Conservation (phyloP, 2,113 vertebrate genomes). For the Leucosticte australis region DNA sequence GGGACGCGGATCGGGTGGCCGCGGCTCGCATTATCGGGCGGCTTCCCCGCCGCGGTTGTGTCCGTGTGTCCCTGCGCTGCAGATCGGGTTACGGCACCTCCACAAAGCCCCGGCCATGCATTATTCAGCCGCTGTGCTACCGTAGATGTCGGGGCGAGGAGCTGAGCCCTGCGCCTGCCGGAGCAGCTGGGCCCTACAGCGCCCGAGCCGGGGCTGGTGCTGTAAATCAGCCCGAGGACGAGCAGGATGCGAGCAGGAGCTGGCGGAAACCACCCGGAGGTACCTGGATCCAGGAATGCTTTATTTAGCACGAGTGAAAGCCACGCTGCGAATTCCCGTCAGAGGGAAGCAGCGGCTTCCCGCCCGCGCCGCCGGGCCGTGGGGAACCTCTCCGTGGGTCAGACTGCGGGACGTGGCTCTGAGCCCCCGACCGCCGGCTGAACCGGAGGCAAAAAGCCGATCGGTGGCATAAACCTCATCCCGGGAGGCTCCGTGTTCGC, state of each 20-base stretch:
- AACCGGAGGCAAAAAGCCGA: rapidly evolving
- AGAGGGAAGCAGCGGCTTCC: not conserved
- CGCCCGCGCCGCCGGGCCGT: rapidly evolving
- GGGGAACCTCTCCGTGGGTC: not conserved
- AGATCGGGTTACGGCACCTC: conserved; percentile 57
- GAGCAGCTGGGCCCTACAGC: not conserved
- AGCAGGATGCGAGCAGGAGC: not conserved
- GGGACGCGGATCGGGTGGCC: conserved; percentile 61
- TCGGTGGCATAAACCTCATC: not conserved
- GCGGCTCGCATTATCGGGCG: conserved; percentile 31
- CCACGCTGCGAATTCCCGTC: not conserved
- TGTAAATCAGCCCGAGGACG: not conserved
- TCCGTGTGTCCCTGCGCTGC: not conserved
- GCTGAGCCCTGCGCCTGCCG: not conserved
- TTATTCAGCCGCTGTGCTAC: conserved; percentile 57
- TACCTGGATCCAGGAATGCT: conserved; percentile 31
- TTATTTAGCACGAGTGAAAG: not conserved
- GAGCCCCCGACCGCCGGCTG: not conserved
- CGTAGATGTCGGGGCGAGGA: not conserved
- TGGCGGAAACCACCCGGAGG: conserved; percentile 7
- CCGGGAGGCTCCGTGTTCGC: not conserved
- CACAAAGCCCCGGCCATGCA: conserved; percentile 60
- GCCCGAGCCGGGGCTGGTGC: not conserved
- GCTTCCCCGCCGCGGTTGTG: conserved; percentile 27
- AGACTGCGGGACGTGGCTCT: not conserved